Conservation (phyloP, 2,113 vertebrate species). For the Salminus brasiliensis region DNA sequence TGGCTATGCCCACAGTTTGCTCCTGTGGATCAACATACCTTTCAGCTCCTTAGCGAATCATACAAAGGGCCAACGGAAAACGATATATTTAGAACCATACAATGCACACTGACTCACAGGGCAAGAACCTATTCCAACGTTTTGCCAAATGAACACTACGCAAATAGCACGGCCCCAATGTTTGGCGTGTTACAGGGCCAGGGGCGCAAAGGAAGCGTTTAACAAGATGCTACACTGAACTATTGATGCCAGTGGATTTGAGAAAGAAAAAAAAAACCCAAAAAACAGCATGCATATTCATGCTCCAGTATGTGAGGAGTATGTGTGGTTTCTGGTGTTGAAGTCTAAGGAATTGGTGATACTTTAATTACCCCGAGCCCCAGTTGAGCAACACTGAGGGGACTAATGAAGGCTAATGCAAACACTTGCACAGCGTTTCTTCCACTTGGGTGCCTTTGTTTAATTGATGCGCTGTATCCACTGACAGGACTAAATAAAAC, state of each 20-base stretch:
- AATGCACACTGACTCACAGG: not conserved
- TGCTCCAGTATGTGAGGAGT: not conserved
- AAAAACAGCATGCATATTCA: not conserved
- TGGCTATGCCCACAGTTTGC: constrained; percentile 28
- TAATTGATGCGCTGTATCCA: constrained; percentile 61
- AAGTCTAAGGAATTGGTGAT: constrained; percentile 46
- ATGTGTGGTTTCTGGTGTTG: constrained; percentile 24
- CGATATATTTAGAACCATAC: not conserved
- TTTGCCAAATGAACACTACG: not conserved
- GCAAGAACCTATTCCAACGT: not conserved
- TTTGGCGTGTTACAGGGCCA: not conserved
- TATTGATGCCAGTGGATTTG: not conserved
- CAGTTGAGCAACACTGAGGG: constrained; percentile 61
- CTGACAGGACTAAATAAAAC: constrained; percentile 39
- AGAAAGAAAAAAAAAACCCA: too few species aligned
- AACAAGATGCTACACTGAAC: not conserved
- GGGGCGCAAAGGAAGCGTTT: not conserved
- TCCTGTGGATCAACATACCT: constrained; percentile 26
- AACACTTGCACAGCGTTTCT: constrained; percentile 67
- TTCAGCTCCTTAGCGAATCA: constrained; percentile 7
- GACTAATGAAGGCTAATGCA: constrained; percentile 66
- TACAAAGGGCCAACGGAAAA: not conserved
- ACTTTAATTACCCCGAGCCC: constrained; percentile 72
- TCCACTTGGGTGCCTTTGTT: constrained; percentile 62
- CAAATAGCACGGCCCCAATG: not conserved